Evolutionary conservation across 1,140 invertebrate genomes (phyloP).

Genomic region (Plutomurus gul): DNA sequence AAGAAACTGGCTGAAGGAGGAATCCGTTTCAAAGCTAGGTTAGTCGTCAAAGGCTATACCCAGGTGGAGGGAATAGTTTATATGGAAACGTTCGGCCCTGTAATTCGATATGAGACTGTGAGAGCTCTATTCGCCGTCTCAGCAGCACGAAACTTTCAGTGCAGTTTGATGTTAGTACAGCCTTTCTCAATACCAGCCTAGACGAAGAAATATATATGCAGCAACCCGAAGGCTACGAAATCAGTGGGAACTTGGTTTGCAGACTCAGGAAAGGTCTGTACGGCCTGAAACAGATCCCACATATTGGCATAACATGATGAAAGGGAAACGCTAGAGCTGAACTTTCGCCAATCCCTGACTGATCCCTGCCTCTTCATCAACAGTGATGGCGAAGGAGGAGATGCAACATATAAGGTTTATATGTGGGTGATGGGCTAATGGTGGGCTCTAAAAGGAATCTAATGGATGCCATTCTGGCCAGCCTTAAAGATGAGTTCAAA

Average conservation of each 20-base stretch:
- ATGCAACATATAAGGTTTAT: neutral
- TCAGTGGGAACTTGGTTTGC: neutral
- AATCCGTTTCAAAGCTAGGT: conserved; percentile 55
- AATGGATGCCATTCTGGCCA: neutral
- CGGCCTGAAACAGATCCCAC: conserved; percentile 53
- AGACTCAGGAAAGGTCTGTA: conserved; percentile 49
- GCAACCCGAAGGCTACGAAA: conserved; percentile 57
- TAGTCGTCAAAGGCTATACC: conserved; percentile 57
- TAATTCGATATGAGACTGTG: conserved; percentile 54
- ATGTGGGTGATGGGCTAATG: conserved; percentile 47
- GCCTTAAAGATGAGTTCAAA: no score
- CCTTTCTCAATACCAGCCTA: conserved; percentile 59
- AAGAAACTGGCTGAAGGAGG: conserved; percentile 54
- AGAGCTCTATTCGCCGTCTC: conserved; percentile 52
- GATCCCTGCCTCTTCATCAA: conserved; percentile 37
- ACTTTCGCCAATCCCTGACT: neutral
- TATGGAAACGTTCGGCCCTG: conserved; percentile 58
- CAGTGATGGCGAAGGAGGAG: neutral
- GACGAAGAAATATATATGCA: conserved; percentile 59
- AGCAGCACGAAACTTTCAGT: conserved; percentile 50
- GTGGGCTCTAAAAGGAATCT: neutral
- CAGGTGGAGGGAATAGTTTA: conserved; percentile 58
- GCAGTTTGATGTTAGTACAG: conserved; percentile 58
- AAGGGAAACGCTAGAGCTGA: conserved; percentile 16
- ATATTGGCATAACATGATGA: conserved; percentile 50